Conservation (phyloP, 2,797 vertebrate species). For the Takifugu rubripes region DNA sequence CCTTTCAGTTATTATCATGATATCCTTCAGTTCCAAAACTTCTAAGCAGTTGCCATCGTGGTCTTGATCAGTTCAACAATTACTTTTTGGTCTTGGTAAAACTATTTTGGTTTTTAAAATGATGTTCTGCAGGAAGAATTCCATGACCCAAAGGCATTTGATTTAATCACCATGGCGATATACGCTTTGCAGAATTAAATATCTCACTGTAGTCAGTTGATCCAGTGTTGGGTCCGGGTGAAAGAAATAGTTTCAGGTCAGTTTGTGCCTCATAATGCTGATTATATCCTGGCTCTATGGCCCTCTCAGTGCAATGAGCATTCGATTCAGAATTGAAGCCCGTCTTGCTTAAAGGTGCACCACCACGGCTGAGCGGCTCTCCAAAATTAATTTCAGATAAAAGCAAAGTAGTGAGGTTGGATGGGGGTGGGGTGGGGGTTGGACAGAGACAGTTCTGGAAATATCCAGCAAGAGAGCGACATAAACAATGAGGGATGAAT, state of each 20-base stretch:
- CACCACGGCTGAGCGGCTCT: constrained; percentile 11
- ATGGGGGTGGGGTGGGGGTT: not conserved
- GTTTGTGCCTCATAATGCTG: constrained; percentile 1
- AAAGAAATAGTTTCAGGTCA: constrained; percentile 3
- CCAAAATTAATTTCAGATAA: constrained; percentile 11
- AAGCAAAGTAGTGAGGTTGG: not conserved
- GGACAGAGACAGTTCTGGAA: constrained; percentile 6
- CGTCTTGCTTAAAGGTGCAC: not conserved
- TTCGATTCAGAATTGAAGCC: constrained; percentile 10
- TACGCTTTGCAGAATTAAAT: too few relatives aligned
- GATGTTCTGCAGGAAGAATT: too few relatives aligned
- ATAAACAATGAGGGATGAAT: constrained; percentile 20
- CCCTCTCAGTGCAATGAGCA: not conserved
- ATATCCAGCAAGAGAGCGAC: constrained; percentile 4
- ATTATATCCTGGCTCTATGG: too few relatives aligned
- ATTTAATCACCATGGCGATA: too few relatives aligned
- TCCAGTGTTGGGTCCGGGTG: not conserved
- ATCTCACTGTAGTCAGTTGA: not conserved
- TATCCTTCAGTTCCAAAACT: too few relatives aligned
- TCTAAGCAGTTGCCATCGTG: too few relatives aligned
- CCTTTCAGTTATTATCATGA: too few relatives aligned
- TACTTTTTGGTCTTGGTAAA: too few relatives aligned
- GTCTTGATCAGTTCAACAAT: too few relatives aligned
- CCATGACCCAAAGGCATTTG: too few relatives aligned
- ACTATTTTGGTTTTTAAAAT: too few relatives aligned